Base-by-base conservation (phyloP, 92 coral and sea anemone genomes). In the Phymanthus crucifer region DNA sequence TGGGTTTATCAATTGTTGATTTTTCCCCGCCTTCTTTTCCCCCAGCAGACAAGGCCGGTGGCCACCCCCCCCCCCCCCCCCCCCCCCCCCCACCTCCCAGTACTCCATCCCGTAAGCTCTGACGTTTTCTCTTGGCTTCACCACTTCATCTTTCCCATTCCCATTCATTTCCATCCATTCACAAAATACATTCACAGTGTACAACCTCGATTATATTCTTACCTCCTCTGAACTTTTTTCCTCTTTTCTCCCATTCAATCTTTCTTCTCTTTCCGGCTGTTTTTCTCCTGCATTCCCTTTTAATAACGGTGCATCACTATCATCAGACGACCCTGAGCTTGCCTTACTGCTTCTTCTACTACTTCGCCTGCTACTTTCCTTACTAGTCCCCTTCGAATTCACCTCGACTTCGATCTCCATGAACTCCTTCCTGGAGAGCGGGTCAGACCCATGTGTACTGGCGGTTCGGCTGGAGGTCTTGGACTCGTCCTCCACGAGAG, bases 301-400 rank as follows among this genome's bases (percentile, higher is more conserved):
- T 24, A 79, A 57, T 45, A 48, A 33, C 11, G 83, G 66, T 32
- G 66, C 52, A 14, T 80, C 84, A 6, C 87, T 87, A 37, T 80
- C 84, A 40, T 87, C 80, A 11, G 90, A 84, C 1, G 91, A 88
- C 1, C 72, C 84, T 54, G 89, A 85, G 81, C 97, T 92, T 38
- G 83, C 88, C 37, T 87, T 92, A 66, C 97, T 92, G 31, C 97
- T 90, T 52, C 89, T 91, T 14, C 54, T 73, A 61, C 97, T 92
- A 64, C 97, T 90, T 40, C 89, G 91, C 6, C 54, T 73, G 64
- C 97, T 92, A 64, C 87, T 89, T 1, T 75, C 78, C 32, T 70
- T n/a, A 72, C 97, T 92, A 67, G 85, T 72, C 37, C 79, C 81
- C 52, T 88, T 87, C 34, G 69, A 27, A 67, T 78, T 73, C 7